phyloP scores from a whole-genome alignment of 1,140 invertebrate genomes.

The Megathymus violae region DNA sequence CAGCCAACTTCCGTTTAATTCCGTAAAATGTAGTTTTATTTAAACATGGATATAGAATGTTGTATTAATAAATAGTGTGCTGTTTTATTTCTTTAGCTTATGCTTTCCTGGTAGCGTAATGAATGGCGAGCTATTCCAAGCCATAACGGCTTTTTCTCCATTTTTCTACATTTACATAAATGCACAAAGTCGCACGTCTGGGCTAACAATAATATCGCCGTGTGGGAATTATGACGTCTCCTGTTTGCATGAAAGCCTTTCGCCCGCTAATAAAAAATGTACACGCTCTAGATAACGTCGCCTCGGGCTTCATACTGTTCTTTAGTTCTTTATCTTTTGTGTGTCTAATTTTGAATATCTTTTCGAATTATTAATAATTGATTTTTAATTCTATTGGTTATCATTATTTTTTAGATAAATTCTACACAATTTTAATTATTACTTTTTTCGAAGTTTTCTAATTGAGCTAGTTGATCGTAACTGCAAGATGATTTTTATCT shows the following conservation, averaged over 20 bases:
- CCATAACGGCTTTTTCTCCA: background rate
- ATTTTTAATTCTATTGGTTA: too few species aligned
- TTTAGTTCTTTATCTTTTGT: slow-evolving; percentile 8
- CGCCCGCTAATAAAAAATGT: slow-evolving; percentile 28
- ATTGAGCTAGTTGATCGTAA: too few species aligned
- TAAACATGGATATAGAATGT: slow-evolving; percentile 5
- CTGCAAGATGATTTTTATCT: too few species aligned
- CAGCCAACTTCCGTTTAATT: background rate
- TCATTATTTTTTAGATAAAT: too few species aligned
- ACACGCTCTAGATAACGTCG: slow-evolving; percentile 14
- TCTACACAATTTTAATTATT: too few species aligned
- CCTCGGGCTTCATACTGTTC: too few species aligned
- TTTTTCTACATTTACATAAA: slow-evolving; percentile 22
- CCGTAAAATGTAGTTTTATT: slow-evolving; percentile 3
- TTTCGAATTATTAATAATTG: too few species aligned
- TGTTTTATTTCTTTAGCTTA: slow-evolving; percentile 13
- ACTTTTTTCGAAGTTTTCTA: too few species aligned
- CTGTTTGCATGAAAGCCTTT: slow-evolving; percentile 16
- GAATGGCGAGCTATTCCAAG: slow-evolving; percentile 12
- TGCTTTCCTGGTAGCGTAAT: slow-evolving; percentile 19
- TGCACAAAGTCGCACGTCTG: slow-evolving; percentile 11
- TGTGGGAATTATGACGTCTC: slow-evolving; percentile 26
- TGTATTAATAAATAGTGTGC: slow-evolving; percentile 5
- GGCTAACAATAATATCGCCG: slow-evolving; percentile 20
- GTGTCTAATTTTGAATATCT: slow-evolving; percentile 3